Evolutionary conservation across 53 echinoderm and acorn worm genomes (phyloP).

Genomic region (Zoroaster sp.): DNA sequence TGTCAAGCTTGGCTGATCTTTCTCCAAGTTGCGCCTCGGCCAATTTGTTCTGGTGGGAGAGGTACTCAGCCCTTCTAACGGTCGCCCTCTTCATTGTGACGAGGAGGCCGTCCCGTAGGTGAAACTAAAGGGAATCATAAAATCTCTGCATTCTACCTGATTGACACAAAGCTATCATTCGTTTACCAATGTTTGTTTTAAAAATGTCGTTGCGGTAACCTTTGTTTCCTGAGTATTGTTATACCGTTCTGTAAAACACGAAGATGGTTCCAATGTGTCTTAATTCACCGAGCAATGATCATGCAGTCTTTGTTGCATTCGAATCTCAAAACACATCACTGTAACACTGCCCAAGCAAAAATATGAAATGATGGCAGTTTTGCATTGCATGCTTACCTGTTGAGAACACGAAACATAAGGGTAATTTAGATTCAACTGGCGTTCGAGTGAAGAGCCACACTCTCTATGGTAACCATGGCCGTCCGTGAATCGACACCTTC

Average conservation of each 20-base stretch:
- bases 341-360: neutral
- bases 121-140: too few relatives aligned
- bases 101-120: neutral
- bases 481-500: neutral
- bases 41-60: conserved; percentile 31
- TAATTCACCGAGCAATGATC: too few relatives aligned
- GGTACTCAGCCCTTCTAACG: conserved; percentile 3
- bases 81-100: conserved; percentile 1
- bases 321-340: too few relatives aligned
- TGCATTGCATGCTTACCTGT: neutral
- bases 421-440: neutral
- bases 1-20: neutral
- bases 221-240: too few relatives aligned
- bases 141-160: too few relatives aligned
- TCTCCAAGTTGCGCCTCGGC: conserved; percentile 16
- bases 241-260: too few relatives aligned
- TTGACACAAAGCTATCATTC: too few relatives aligned
- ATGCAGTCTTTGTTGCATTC: too few relatives aligned
- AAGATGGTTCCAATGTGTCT: too few relatives aligned
- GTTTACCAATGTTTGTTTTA: too few relatives aligned
- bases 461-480: neutral
- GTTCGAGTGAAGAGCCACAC: neutral
- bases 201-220: too few relatives aligned
- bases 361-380: neutral
- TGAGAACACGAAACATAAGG: neutral